These are phyloP conservation scores for Tenthredo mesomela DNA, from an alignment of 2,888 invertebrate genomes.

Conservation along the genomic window DNA sequence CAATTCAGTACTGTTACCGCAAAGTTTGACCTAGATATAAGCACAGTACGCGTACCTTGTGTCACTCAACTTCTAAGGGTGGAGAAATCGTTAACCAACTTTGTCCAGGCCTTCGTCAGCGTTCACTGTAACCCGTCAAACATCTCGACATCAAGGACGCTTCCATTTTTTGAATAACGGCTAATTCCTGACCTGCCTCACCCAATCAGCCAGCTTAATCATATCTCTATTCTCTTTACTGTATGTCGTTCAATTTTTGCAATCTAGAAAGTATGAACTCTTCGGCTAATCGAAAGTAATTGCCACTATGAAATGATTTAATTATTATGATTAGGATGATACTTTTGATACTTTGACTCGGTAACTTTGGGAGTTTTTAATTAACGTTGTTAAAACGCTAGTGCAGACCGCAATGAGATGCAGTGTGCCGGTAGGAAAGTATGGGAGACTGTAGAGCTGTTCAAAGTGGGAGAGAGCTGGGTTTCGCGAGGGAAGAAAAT, in stretches of 20 bases:
- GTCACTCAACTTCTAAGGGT: conserved; percentile 34
- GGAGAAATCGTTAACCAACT: conserved; percentile 42
- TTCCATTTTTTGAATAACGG: background rate
- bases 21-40: conserved; percentile 44
- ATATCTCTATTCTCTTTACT: no score
- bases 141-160: background rate
- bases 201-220: background rate
- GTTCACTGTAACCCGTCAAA: conserved; percentile 22
- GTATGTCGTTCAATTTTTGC: background rate
- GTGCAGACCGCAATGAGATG: conserved; percentile 34
- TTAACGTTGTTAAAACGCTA: conserved; percentile 5
- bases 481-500: conserved; percentile 59
- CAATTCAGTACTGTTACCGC: conserved; percentile 38
- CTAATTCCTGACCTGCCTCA: background rate
- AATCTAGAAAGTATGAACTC: background rate
- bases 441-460: conserved; percentile 5
- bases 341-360: background rate
- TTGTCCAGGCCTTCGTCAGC: conserved; percentile 39
- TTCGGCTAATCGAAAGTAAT: background rate
- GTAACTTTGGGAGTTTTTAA: conserved; percentile 8
- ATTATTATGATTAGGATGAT: background rate
- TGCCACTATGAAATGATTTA: background rate
- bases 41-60: conserved; percentile 32
- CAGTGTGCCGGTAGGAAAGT: conserved; percentile 6
- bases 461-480: background rate